These are phyloP conservation scores for Propithecus coquereli DNA, from an alignment of 2,113 vertebrate species.

Conservation along the genomic window DNA sequence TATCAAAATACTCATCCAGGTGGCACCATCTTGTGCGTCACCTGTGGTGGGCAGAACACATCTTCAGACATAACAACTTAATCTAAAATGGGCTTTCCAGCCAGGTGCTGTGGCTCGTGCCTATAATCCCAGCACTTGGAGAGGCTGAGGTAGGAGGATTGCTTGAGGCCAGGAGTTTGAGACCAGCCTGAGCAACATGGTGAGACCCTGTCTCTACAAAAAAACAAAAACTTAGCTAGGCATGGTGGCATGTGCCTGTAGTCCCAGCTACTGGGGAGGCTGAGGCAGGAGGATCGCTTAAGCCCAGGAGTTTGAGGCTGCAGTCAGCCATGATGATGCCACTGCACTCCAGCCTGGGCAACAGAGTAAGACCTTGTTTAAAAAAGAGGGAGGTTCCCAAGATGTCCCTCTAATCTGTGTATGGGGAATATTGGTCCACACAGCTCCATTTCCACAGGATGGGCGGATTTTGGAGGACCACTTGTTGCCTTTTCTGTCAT, in stretches of 20 bases:
- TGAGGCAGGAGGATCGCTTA: too few species aligned
- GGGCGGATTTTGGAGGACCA: background rate
- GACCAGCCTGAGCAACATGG: background rate
- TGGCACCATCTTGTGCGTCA: background rate
- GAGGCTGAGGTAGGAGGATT: background rate
- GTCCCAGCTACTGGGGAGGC: background rate
- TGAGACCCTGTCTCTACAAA: background rate
- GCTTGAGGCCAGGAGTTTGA: background rate
- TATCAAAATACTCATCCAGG: background rate
- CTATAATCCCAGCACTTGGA: too few species aligned
- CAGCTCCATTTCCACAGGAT: background rate
- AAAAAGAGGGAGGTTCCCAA: background rate
- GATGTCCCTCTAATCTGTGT: background rate
- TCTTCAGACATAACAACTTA: background rate
- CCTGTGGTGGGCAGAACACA: background rate
- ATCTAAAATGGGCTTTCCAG: background rate
- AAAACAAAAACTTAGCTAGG: background rate
- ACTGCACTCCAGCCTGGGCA: too few species aligned
- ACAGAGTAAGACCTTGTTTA: too few species aligned
- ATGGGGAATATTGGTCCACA: rapidly evolving
- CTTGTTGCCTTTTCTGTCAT: background rate
- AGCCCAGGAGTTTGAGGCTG: too few species aligned
- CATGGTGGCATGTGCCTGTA: background rate
- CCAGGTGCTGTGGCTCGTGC: too few species aligned
- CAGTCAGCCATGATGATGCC: too few species aligned